Conservation (phyloP, 2,113 vertebrate genomes). For the Dunckerocampus dactyliophorus region DNA sequence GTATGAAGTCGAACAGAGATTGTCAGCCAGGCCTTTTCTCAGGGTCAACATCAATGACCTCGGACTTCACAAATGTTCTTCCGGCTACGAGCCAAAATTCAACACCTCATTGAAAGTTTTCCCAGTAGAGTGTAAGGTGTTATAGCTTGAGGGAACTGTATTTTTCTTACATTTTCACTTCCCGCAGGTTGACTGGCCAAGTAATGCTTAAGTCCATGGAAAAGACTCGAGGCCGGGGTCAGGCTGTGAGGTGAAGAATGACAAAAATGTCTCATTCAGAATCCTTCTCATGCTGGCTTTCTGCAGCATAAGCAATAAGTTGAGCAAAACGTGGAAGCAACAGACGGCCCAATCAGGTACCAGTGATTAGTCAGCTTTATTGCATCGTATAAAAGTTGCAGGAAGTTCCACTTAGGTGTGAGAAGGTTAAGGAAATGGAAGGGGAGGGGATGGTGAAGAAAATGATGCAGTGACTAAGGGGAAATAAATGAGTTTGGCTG, state of each 20-base stretch:
- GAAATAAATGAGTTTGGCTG: constrained; percentile 35
- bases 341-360: neutral
- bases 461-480: constrained; percentile 32
- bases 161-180: neutral
- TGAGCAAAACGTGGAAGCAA: constrained; percentile 14
- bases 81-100: neutral
- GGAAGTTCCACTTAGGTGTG: constrained; percentile 5
- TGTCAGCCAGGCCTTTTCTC: neutral
- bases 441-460: constrained; percentile 12
- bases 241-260: constrained; percentile 26
- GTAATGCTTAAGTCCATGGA: neutral
- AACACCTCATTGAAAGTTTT: neutral
- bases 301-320: neutral
- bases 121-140: too few relatives aligned
- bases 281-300: neutral
- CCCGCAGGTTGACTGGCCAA: neutral
- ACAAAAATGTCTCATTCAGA: constrained; percentile 31
- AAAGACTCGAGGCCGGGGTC: constrained; percentile 1
- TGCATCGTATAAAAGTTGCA: neutral
- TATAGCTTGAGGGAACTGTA: too few relatives aligned
- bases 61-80: constrained; percentile 2
- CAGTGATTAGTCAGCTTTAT: constrained; percentile 17
- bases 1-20: neutral
- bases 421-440: constrained; percentile 9
- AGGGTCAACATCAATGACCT: neutral